Evolutionary conservation across 2,888 invertebrate genomes (phyloP).

Genomic region (Phortica magna): DNA sequence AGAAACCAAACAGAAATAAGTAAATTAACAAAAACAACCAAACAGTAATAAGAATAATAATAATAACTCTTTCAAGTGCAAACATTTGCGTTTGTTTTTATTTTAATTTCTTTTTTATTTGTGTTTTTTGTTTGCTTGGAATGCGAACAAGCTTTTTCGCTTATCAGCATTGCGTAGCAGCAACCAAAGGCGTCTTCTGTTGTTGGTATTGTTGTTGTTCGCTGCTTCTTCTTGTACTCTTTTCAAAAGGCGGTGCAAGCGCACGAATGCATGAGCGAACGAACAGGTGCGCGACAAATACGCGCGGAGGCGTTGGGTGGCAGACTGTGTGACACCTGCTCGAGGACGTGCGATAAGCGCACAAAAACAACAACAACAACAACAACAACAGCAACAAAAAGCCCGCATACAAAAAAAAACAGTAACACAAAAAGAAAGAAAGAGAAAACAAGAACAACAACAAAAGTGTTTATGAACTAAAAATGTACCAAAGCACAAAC

Average conservation of each 20-base stretch:
- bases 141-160: not conserved
- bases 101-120: not conserved
- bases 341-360: not conserved
- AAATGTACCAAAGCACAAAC: not conserved
- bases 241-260: not conserved
- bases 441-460: not conserved
- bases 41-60: not conserved
- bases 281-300: not conserved
- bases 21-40: not conserved
- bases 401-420: not conserved
- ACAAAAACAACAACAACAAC: no score
- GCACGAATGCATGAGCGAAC: not conserved
- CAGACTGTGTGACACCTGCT: conserved; percentile 14
- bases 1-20: no score
- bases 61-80: conserved; percentile 16
- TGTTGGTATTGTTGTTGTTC: no score
- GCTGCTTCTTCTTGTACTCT: not conserved
- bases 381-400: no score
- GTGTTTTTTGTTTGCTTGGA: not conserved
- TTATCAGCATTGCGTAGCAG: conserved; percentile 3
- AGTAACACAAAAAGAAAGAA: not conserved
- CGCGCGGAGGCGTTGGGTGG: conserved; percentile 5
- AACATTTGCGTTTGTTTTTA: not conserved
- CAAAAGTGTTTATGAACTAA: not conserved
- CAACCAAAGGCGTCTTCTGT: not conserved